Percentiles rank a stretch among this genome's conserved stretches.
These are phyloP conservation scores for Malurus alboscapulatus DNA, from an alignment of 2,113 vertebrate species.

Conservation along the genomic window DNA sequence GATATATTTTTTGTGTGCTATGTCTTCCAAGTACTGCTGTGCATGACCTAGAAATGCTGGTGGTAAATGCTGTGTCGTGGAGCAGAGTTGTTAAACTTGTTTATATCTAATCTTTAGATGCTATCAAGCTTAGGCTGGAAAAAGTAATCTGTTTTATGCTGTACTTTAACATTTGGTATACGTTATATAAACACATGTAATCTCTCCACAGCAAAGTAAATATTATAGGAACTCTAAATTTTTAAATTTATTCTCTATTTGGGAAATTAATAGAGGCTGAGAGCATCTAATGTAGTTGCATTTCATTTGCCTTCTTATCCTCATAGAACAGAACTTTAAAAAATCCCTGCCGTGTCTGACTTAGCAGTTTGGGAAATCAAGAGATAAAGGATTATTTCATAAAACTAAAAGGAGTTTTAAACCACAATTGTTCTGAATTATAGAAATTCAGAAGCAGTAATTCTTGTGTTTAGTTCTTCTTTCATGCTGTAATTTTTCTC, in stretches of 20 bases:
- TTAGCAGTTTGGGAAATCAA: neutral
- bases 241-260: neutral
- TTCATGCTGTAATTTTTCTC: neutral
- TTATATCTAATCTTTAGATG: constrained; percentile 53
- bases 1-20: neutral
- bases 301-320: neutral
- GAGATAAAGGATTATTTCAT: neutral
- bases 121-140: constrained; percentile 38
- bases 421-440: neutral
- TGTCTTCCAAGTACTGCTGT: constrained; percentile 27
- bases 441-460: neutral
- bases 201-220: constrained; percentile 7
- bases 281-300: neutral
- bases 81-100: constrained; percentile 45
- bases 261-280: constrained; percentile 2
- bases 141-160: constrained; percentile 55
- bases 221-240: neutral
- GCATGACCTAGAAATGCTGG: constrained; percentile 61
- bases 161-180: constrained; percentile 40
- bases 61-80: neutral
- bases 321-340: neutral
- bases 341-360: neutral
- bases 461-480: neutral
- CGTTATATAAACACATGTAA: constrained; percentile 26
- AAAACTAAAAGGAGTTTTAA: neutral